These are phyloP conservation scores for Ornithoptera priamus DNA, from an alignment of 2,888 invertebrate species.

Conservation along the genomic window DNA sequence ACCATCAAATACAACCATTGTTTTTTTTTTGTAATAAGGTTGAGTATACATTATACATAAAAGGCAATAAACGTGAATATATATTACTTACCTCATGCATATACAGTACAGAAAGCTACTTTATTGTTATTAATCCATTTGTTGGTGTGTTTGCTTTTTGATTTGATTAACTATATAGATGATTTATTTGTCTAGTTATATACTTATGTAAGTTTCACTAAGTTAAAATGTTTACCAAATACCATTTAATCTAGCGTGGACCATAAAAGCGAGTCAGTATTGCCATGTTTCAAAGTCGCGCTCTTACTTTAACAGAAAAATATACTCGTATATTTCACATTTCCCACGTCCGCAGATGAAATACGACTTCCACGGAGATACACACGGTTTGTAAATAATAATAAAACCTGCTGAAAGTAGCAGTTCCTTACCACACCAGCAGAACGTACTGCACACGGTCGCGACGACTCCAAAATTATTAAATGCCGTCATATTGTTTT, in stretches of 20 bases:
- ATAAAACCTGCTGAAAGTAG: conserved; percentile 15
- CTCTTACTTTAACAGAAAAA: conserved; percentile 14
- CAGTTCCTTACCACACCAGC: conserved; percentile 3
- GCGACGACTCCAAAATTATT: conserved; percentile 8
- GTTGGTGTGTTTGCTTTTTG: no score
- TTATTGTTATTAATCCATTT: no score
- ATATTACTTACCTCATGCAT: no score
- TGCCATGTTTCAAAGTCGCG: conserved; percentile 10
- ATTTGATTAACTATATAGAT: no score
- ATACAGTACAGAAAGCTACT: no score
- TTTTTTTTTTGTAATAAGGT: no score
- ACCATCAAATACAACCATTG: no score
- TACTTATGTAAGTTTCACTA: no score
- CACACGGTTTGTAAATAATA: conserved; percentile 15
- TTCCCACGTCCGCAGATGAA: conserved; percentile 6
- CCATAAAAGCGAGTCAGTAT: neutral
- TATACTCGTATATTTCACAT: conserved; percentile 15
- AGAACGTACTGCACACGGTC: neutral
- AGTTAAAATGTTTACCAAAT: neutral
- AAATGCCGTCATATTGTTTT: conserved; percentile 4
- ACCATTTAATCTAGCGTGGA: neutral
- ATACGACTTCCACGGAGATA: conserved; percentile 13
- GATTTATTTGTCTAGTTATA: no score
- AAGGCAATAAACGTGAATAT: no score
- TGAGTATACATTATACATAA: no score